Evolutionary conservation across 1,140 invertebrate genomes (phyloP).

Genomic region (Batillaria attramentaria): DNA sequence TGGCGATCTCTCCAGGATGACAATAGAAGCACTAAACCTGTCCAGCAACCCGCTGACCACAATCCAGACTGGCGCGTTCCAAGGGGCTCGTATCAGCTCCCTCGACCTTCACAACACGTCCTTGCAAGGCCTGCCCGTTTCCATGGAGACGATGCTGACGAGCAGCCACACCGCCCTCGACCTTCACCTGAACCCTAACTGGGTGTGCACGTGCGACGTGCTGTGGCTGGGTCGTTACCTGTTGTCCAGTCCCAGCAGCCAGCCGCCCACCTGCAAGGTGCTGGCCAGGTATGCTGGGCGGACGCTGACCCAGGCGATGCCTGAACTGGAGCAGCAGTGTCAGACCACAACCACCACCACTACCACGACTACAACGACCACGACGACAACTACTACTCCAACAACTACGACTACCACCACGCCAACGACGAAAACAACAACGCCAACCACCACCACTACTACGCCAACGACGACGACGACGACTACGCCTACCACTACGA

Average conservation of each 20-base stretch:
- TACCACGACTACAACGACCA: constrained; percentile 27
- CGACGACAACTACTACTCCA: constrained; percentile 17
- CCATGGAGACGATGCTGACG: constrained; percentile 14
- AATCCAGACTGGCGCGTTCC: constrained; percentile 17
- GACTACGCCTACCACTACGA: constrained; percentile 11
- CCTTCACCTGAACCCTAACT: constrained; percentile 20
- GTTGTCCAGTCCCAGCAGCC: background rate
- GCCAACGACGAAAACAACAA: constrained; percentile 12
- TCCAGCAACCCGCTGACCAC: constrained; percentile 15
- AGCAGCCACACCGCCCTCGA: background rate
- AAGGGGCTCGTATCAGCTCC: background rate
- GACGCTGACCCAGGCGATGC: constrained; percentile 7
- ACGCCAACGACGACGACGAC: constrained; percentile 8
- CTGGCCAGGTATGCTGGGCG: constrained; percentile 13
- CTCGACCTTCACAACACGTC: constrained; percentile 31
- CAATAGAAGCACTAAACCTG: constrained; percentile 25
- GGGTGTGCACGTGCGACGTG: constrained; percentile 10
- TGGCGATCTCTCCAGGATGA: constrained; percentile 28
- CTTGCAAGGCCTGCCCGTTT: background rate
- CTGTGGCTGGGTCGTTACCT: constrained; percentile 33
- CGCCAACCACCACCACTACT: constrained; percentile 12
- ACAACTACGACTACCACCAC: constrained; percentile 10
- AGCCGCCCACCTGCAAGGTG: constrained; percentile 27
- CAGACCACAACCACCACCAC: constrained; percentile 32
- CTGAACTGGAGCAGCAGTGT: constrained; percentile 30